Evolutionary conservation across 2,113 vertebrate genomes (phyloP).

Genomic region (Toxotes chatareus): DNA sequence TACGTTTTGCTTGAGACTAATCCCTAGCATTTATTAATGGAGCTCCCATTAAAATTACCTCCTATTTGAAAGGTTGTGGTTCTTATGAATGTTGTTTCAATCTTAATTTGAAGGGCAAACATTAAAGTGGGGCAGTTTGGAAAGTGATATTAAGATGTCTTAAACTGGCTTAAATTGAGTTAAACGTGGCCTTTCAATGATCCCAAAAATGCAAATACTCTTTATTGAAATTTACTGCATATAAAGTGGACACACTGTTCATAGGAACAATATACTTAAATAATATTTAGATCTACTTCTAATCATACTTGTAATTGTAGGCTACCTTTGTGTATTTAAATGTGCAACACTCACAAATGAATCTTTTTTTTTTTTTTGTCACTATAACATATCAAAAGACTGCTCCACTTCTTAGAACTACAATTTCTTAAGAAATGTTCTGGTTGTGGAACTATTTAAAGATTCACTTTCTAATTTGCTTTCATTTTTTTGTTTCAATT

Average conservation of each 20-base stretch:
- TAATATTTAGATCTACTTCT: neutral
- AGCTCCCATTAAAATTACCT: neutral
- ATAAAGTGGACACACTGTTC: conserved; percentile 2
- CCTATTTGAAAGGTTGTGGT: neutral
- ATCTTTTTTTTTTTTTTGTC: conserved; percentile 42
- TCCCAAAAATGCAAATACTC: conserved; percentile 18
- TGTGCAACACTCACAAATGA: conserved; percentile 12
- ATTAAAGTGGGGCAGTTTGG: conserved; percentile 9
- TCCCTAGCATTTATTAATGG: neutral
- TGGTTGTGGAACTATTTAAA: conserved; percentile 68
- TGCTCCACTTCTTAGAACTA: conserved; percentile 45
- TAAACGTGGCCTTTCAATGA: conserved; percentile 6
- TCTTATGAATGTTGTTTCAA: conserved; percentile 23
- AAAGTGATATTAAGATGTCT: conserved; percentile 20
- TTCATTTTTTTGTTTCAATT: conserved; percentile 79
- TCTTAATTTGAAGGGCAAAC: conserved; percentile 14
- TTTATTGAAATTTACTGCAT: neutral
- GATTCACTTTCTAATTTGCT: conserved; percentile 80
- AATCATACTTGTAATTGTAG: conserved; percentile 3
- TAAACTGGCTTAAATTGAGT: conserved; percentile 10
- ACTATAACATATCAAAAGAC: conserved; percentile 40
- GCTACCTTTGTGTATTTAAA: conserved; percentile 6
- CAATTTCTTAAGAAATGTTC: conserved; percentile 56
- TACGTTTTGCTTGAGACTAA: neutral
- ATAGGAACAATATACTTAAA: conserved; percentile 3